Percentiles rank a stretch among this genome's conserved stretches.
phyloP scores from a whole-genome alignment of 1,140 invertebrate genomes.

The Asbolus verrucosus region DNA sequence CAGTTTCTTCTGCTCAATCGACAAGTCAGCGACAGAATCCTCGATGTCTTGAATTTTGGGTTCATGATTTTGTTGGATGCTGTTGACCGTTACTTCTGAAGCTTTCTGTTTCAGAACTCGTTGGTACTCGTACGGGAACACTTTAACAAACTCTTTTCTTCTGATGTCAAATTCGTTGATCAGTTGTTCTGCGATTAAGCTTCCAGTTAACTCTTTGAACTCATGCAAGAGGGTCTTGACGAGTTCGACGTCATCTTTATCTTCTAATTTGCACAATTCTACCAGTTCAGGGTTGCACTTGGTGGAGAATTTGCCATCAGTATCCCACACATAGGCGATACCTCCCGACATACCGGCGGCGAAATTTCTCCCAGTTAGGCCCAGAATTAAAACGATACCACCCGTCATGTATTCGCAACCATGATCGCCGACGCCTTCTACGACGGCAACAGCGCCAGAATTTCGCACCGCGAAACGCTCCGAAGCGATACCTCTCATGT shows the following conservation, averaged over 20 bases:
- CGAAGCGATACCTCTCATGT: constrained; percentile 96
- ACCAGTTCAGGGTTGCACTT: constrained; percentile 95
- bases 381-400: constrained; percentile 90
- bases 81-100: constrained; percentile 66
- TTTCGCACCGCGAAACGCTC: constrained; percentile 99
- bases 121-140: constrained; percentile 98
- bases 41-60: constrained; percentile 85
- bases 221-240: constrained; percentile 86
- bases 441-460: constrained; percentile 93
- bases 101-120: constrained; percentile 84
- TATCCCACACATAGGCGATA: constrained; percentile 95
- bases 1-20: constrained; percentile 82
- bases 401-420: constrained; percentile 99
- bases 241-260: constrained; percentile 82
- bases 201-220: constrained; percentile 92
- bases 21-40: constrained; percentile 82
- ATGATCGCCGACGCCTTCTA: constrained; percentile 96
- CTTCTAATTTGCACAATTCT: constrained; percentile 84
- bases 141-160: constrained; percentile 90
- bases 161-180: constrained; percentile 86
- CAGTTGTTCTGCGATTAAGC: constrained; percentile 83
- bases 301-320: constrained; percentile 84
- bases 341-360: constrained; percentile 87
- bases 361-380: constrained; percentile 93
- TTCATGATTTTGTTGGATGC: constrained; percentile 60